Evolutionary conservation across 2,888 invertebrate genomes (phyloP).

Genomic region (Drosophila kambysellisi): DNA sequence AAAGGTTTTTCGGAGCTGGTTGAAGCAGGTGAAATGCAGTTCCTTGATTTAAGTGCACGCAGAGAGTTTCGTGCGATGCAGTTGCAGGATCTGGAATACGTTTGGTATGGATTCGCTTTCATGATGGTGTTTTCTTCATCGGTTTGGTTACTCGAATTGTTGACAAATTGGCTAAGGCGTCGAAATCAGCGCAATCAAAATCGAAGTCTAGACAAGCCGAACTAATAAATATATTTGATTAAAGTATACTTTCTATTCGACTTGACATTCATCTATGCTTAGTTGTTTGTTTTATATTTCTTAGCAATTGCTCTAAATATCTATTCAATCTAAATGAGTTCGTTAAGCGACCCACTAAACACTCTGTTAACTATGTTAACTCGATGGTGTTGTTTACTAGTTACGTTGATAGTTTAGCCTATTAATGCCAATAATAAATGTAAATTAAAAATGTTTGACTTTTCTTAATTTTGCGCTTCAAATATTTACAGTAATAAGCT

Average conservation of each 20-base stretch:
- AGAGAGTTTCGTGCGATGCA: conserved; percentile 70
- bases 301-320: too few relatives aligned
- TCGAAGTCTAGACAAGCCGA: not conserved
- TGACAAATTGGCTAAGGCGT: conserved; percentile 4
- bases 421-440: not conserved
- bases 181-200: not conserved
- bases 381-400: not conserved
- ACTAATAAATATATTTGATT: not conserved
- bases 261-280: too few relatives aligned
- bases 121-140: conserved; percentile 52
- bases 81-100: conserved; percentile 68
- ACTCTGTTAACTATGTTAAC: not conserved
- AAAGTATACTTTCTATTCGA: not conserved
- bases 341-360: not conserved
- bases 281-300: not conserved
- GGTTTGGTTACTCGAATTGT: conserved; percentile 61
- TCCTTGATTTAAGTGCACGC: conserved; percentile 62
- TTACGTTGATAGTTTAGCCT: not conserved
- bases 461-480: not conserved
- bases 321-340: not conserved
- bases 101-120: conserved; percentile 71
- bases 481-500: conserved; percentile 3
- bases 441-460: not conserved
- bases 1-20: conserved; percentile 71
- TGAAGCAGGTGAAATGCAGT: conserved; percentile 58